phyloP scores from a whole-genome alignment of 1,140 invertebrate species.

The Aphis craccivora region DNA sequence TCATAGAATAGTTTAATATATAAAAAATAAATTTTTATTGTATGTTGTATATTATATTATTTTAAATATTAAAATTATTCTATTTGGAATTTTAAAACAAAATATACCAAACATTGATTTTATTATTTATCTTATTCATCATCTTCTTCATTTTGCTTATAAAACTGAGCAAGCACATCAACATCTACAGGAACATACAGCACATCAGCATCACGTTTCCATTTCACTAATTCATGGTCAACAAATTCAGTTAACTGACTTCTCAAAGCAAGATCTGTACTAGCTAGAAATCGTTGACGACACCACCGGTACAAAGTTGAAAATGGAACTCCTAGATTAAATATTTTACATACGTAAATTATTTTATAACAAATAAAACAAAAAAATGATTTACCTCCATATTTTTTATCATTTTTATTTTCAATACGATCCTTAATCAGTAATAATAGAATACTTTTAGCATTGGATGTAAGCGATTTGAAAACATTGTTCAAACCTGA shows the following conservation, averaged over 20 bases:
- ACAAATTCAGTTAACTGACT: slow-evolving; percentile 91
- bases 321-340: slow-evolving; percentile 80
- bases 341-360: slow-evolving; percentile 61
- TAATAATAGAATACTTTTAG: slow-evolving; percentile 84
- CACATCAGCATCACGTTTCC: slow-evolving; percentile 79
- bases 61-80: slow-evolving; percentile 45
- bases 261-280: slow-evolving; percentile 84
- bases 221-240: slow-evolving; percentile 89
- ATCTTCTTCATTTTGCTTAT: slow-evolving; percentile 39
- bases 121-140: too few species aligned
- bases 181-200: slow-evolving; percentile 81
- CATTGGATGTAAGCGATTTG: slow-evolving; percentile 85
- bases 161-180: slow-evolving; percentile 66
- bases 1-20: slow-evolving; percentile 42
- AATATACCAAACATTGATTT: slow-evolving; percentile 5
- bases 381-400: slow-evolving; percentile 70
- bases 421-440: slow-evolving; percentile 82
- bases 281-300: slow-evolving; percentile 86
- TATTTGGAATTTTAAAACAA: not conserved
- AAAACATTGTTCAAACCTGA: slow-evolving; percentile 89
- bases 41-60: slow-evolving; percentile 48
- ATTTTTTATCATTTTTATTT: slow-evolving; percentile 74
- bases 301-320: slow-evolving; percentile 84
- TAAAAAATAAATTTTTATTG: slow-evolving; percentile 38
- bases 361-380: not conserved